Evolutionary conservation across 2,797 vertebrate genomes (phyloP), one percentile per base, ranked within the genome.

Genomic region (Enteromius mattozi): DNA sequence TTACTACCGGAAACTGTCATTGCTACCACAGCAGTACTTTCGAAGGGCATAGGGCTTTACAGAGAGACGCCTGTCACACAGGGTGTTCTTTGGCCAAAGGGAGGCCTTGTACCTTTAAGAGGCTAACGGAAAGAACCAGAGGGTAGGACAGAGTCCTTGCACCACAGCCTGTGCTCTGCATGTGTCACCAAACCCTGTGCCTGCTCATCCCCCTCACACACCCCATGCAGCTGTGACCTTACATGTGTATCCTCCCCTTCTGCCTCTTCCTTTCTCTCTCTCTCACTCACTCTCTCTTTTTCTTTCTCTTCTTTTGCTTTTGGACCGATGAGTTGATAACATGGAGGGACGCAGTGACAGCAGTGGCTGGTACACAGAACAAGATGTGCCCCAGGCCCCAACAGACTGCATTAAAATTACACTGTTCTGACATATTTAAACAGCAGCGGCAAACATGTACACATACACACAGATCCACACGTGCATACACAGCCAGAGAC

Each of bases 391-490:
- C 85, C 40, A 84, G 87, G 88, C 88, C 88, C 68, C 56, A 78
- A 76, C 87, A 87, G 68, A 65, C 65, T 78, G 82, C 87, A 85
- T 83, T 85, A 78, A 87, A 88, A 80, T 87, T 71, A 71, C 71
- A 56, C 86, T 85, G 81, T 72, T 84, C 75, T 88, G 91, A 89
- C 86, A 89, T 85, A 88, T 82, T 87, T 80, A 81, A 87, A 89
- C 70, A 76, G 27, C 49, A 78, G 65, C 8, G 9, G 82, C 51
- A 84, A 68, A 66, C 74, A 83, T 78, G 63, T 77, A 59, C 51
- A 76, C 45, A 45, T 37, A 61, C 74, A 83, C 82, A 69, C 72
- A 83, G 24, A 77, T 21, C 19, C 37, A n/a, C 33, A 63, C 63
- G 35, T 66, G 37, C 21, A 24, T 65, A 63, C 66, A 61, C 75